Evolutionary conservation across 2,888 invertebrate genomes (phyloP), one percentile per base, ranked within the genome.

Genomic region (Acleris sparsana): DNA sequence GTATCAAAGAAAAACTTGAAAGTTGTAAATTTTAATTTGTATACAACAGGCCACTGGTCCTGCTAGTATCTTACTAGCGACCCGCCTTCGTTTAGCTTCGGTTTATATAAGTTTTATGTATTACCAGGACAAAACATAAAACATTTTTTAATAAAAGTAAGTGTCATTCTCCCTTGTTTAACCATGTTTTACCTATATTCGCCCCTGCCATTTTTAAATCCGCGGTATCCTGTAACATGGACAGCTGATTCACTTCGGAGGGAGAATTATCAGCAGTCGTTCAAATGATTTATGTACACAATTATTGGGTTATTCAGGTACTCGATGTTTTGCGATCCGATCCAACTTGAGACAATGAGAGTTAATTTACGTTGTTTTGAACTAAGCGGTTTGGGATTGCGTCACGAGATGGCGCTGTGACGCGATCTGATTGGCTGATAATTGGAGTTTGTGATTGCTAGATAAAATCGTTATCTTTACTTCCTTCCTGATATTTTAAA

Each of bases 281-380:
- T 92, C 89, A 85, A 87, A 89, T 92, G 92, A 92, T 92, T 91
- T 92, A 92, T 91, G 89, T 89, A 89, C 89, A 90, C 91, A 92
- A 92, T 92, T 92, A 92, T 92, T 92, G 92, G 91, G 91, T 88
- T 88, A 89, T 87, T 89, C 91, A 91, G 91, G 90, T 90, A 86
- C 65, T 65, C 85, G 84, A 76, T 89, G 89, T 89, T 88, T 89
- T 88, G 88, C 85, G 89, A 89, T 87, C 84, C 86, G 87, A 90
- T 88, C 84, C 82, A 88, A 90, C 89, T 76, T 76, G 84, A 89
- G 89, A 91, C 91, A 90, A 90, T 88, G 87, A 87, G 84, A 82
- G 78, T 82, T 86, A 88, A 88, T 88, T 89, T 88, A 89, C 85
- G 84, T 74, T 81, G 82, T 83, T 86, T 80, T 82, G 83, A 83